Evolutionary conservation across 2,797 vertebrate genomes (phyloP), one percentile per base, ranked within the genome.

Genomic region (Dendrocincla tyrannina): DNA sequence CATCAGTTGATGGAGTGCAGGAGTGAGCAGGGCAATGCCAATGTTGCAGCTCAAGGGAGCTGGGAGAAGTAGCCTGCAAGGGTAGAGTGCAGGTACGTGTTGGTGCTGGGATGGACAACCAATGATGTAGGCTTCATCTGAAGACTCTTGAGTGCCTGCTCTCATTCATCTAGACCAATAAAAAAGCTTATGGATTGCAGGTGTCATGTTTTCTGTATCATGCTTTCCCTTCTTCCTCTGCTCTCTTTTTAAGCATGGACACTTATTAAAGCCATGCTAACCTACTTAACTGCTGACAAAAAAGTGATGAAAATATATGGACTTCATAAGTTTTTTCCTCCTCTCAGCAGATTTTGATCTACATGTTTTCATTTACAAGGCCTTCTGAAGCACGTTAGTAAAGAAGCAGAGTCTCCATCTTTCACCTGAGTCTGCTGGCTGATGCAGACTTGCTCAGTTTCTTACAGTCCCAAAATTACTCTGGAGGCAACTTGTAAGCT

Each of bases 21-120:
- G 14, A 68, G 10, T 5, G 5, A 89, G 68, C 1, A 0, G 35
- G 27, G 28, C 4, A 2, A 66, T 32, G 59, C 15, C 0, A 0
- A 17, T 19, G 37, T 20, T 68, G 62, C 73, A 87, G 56, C 49
- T n/a, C 33, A n/a, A 17, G 16, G 41, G 17, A 75, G 18, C 6
- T 9, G 1, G 58, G n/a, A 72, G 50, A 62, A 91, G n/a, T 56
- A 85, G 37, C 59, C 46, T 83, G 50, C 39, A 72, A 74, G n/a
- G 35, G 39, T 88, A 83, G 41, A 87, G 20, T 16, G 9, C 23
- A 47, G 42, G 23, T 53, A 56, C 56, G 9, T 55, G 28, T 6
- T 70, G 62, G 62, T 20, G 1, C 25, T 35, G 41, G 37, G 44
- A 46, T 39, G 58, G 49, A 74, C 22, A 37, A n/a, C 19, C 11